Evolutionary conservation across 2,113 vertebrate genomes (phyloP).

Genomic region (Clarias gariepinus): DNA sequence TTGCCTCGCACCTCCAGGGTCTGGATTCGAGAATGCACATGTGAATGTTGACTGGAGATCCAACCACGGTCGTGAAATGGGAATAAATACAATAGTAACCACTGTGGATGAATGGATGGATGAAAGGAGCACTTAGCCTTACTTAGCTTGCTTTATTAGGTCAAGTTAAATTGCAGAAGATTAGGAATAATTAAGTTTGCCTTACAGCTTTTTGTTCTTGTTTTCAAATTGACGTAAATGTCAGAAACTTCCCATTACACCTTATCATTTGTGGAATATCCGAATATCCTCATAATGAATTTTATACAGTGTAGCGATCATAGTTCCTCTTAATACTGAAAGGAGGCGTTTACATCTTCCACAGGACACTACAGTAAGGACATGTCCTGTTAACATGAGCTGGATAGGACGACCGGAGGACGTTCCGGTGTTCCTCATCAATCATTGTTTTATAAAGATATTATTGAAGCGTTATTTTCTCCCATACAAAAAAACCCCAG

Average conservation of each 20-base stretch:
- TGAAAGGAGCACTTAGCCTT: no score
- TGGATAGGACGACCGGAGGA: not conserved
- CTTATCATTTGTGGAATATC: not conserved
- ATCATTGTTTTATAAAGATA: not conserved
- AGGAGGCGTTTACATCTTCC: not conserved
- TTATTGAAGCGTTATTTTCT: no score
- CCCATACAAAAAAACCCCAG: not conserved
- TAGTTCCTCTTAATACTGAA: not conserved
- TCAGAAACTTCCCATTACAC: not conserved
- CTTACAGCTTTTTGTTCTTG: no score
- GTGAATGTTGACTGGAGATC: no score
- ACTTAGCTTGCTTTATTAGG: not conserved
- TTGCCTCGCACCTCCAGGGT: no score
- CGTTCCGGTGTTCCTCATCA: not conserved
- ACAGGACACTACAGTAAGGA: not conserved
- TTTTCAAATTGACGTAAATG: not conserved
- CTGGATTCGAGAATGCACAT: no score
- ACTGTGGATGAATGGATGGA: no score
- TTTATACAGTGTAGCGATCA: not conserved
- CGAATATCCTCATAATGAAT: not conserved
- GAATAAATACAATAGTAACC: no score
- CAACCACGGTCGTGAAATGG: no score
- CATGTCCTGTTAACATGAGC: not conserved
- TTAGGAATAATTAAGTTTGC: not conserved
- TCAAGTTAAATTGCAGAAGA: not conserved